A percentile compares a stretch with the other conserved stretches of the same genome.
Conservation (phyloP, 2,888 invertebrate genomes). For the Cheilosia scutellata region DNA sequence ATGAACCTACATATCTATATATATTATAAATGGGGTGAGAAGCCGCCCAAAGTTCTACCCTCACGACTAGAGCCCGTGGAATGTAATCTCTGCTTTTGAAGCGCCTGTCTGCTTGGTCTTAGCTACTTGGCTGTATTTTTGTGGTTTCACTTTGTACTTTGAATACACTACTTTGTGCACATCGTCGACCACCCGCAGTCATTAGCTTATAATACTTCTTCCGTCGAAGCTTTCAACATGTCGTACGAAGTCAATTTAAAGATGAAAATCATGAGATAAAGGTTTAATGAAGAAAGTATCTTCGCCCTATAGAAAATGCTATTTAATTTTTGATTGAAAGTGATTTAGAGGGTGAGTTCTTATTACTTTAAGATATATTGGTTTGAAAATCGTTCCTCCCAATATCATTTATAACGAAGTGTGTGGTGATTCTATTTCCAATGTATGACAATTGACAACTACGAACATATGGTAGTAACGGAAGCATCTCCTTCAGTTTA, state of each 20-base stretch:
- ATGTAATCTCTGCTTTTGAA: constrained; percentile 67
- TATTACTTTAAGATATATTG: too few species aligned
- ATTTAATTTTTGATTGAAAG: too few species aligned
- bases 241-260: neutral
- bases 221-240: neutral
- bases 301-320: too few species aligned
- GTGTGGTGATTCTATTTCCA: too few species aligned
- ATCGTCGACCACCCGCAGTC: constrained; percentile 47
- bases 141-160: constrained; percentile 58
- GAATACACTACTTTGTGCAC: constrained; percentile 36
- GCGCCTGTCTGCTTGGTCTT: constrained; percentile 39
- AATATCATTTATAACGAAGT: too few species aligned
- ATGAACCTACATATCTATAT: neutral
- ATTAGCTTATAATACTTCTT: constrained; percentile 16
- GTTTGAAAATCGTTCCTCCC: too few species aligned
- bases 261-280: constrained; percentile 11
- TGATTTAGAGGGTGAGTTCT: too few species aligned
- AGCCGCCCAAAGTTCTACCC: constrained; percentile 34
- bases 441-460: too few species aligned
- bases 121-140: constrained; percentile 49
- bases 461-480: too few species aligned
- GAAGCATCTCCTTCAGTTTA: too few species aligned
- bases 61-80: constrained; percentile 26
- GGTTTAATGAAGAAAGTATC: neutral
- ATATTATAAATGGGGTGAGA: constrained; percentile 4